phyloP scores from a whole-genome alignment of 1,140 invertebrate species.

The Lutraria rhynchaena region DNA sequence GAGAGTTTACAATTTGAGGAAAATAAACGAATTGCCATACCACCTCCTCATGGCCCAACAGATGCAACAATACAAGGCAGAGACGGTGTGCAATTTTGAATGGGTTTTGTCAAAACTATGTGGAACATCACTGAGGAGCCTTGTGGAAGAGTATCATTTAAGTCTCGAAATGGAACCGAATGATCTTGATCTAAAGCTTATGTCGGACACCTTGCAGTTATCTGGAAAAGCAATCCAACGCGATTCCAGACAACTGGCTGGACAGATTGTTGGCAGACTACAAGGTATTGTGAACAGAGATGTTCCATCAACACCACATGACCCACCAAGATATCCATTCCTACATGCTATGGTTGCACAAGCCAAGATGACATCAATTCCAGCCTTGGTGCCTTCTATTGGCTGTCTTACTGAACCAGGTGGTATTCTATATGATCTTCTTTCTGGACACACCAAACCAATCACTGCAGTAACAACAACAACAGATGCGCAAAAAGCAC shows the following conservation, averaged over 20 bases:
- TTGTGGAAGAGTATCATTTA: slow-evolving; percentile 97
- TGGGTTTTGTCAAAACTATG: slow-evolving; percentile 98
- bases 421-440: slow-evolving; percentile 76
- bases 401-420: slow-evolving; percentile 78
- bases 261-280: slow-evolving; percentile 95
- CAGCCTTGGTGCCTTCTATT: slow-evolving; percentile 75
- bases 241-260: slow-evolving; percentile 97
- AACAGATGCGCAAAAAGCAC: slow-evolving; percentile 75
- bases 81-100: slow-evolving; percentile 98
- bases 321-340: slow-evolving; percentile 76
- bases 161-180: slow-evolving; percentile 90
- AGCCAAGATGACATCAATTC: slow-evolving; percentile 72
- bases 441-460: slow-evolving; percentile 78
- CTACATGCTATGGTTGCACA: slow-evolving; percentile 71
- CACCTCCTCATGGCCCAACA: slow-evolving; percentile 90
- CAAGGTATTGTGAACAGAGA: slow-evolving; percentile 76
- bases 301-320: slow-evolving; percentile 71
- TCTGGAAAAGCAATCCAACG: slow-evolving; percentile 86
- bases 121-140: slow-evolving; percentile 93
- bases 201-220: slow-evolving; percentile 96
- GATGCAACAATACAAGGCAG: slow-evolving; percentile 94
- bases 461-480: slow-evolving; percentile 77
- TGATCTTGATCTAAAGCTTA: slow-evolving; percentile 94
- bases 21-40: slow-evolving; percentile 91
- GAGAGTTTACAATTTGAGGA: slow-evolving; percentile 89